phyloP scores from a whole-genome alignment of 2,888 invertebrate genomes.

The Brachynemurus nebulosus region DNA sequence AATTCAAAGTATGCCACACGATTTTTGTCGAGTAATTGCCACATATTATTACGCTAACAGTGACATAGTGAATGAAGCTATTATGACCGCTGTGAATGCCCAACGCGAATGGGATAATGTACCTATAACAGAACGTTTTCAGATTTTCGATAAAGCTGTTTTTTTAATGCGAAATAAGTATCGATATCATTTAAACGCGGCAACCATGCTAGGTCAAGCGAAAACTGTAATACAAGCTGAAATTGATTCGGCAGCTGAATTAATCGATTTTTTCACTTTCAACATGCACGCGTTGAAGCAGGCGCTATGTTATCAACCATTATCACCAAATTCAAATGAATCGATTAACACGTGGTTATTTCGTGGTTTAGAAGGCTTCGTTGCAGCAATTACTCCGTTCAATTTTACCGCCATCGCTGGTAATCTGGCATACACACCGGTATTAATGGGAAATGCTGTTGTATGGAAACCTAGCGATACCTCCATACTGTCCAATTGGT shows the following conservation, averaged over 20 bases:
- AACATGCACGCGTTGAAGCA: constrained; percentile 75
- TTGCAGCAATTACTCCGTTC: constrained; percentile 94
- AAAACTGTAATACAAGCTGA: constrained; percentile 96
- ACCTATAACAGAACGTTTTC: constrained; percentile 51
- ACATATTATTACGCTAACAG: constrained; percentile 85
- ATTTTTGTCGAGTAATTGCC: constrained; percentile 76
- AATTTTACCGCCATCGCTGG: constrained; percentile 99
- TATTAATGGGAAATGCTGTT: constrained; percentile 87
- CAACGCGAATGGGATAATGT: constrained; percentile 82
- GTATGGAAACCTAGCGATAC: constrained; percentile 99
- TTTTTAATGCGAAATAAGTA: constrained; percentile 79
- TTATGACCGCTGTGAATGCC: constrained; percentile 60
- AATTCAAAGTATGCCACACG: constrained; percentile 81
- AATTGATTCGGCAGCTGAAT: constrained; percentile 90
- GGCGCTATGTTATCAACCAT: constrained; percentile 77
- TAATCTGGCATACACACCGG: constrained; percentile 82
- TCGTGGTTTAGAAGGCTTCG: constrained; percentile 92
- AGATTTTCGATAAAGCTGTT: constrained; percentile 78
- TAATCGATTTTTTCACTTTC: constrained; percentile 87
- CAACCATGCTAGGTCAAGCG: constrained; percentile 94
- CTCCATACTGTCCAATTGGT: constrained; percentile 89
- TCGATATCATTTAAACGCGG: constrained; percentile 79
- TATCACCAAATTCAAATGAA: constrained; percentile 66
- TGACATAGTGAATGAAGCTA: constrained; percentile 72
- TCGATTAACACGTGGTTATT: constrained; percentile 71